A percentile compares a stretch with the other conserved stretches of the same genome.
Evolutionary conservation across 2,113 vertebrate genomes (phyloP).

Genomic region (Brevimyrus niger): DNA sequence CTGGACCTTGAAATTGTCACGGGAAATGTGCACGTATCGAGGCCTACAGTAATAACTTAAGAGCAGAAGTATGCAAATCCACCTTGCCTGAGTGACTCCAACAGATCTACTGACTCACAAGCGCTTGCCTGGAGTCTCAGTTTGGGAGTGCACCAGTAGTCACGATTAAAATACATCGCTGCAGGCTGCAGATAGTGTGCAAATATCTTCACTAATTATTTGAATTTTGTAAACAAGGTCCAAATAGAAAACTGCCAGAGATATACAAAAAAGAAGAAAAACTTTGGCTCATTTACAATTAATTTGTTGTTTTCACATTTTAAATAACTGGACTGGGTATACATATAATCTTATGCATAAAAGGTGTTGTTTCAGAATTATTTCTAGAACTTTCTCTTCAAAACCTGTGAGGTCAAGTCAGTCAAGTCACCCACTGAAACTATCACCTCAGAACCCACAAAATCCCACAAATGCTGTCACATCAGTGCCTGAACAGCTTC

Average conservation of each 20-base stretch:
- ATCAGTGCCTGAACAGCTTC: background rate
- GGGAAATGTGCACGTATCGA: slow-evolving; percentile 9
- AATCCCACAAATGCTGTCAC: background rate
- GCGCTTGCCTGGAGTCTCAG: slow-evolving; percentile 15
- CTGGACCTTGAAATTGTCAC: slow-evolving; percentile 40
- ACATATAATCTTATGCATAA: background rate
- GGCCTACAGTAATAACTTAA: slow-evolving; percentile 26
- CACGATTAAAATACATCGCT: slow-evolving; percentile 27
- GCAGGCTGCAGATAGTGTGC: slow-evolving; percentile 1
- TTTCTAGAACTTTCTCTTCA: background rate
- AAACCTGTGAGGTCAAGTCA: background rate
- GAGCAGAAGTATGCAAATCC: slow-evolving; percentile 40
- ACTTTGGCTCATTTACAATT: background rate
- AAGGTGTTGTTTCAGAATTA: background rate
- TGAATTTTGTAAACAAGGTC: background rate
- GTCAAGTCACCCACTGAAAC: too few relatives aligned
- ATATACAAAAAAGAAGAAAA: background rate
- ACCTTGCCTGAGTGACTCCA: background rate
- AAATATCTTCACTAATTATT: slow-evolving; percentile 13
- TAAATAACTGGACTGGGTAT: background rate
- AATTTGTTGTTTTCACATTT: background rate
- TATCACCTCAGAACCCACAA: background rate
- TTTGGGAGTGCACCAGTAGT: background rate
- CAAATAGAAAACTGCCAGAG: background rate
- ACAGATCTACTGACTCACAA: slow-evolving; percentile 23